phyloP scores from a whole-genome alignment of 2,888 invertebrate species.

The Eueremaeus valkanovi region DNA sequence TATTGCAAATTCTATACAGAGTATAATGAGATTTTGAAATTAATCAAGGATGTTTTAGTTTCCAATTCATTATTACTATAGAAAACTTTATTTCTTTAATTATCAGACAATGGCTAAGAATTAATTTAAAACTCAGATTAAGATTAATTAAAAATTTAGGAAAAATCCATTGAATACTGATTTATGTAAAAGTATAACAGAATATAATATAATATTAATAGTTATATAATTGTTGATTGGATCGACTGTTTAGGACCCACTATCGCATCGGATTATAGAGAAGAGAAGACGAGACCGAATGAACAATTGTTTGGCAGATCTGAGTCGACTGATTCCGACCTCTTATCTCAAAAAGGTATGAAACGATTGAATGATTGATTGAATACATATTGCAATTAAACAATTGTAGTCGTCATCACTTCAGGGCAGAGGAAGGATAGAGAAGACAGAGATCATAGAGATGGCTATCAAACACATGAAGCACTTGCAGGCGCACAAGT shows the following conservation, averaged over 20 bases:
- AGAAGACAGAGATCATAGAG: conserved; percentile 96
- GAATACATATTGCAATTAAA: conserved; percentile 8
- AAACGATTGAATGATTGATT: background rate
- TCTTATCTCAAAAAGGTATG: conserved; percentile 78
- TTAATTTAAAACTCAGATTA: too few relatives aligned
- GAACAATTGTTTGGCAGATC: conserved; percentile 93
- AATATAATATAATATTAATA: too few relatives aligned
- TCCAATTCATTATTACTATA: too few relatives aligned
- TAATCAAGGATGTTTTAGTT: too few relatives aligned
- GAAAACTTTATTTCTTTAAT: too few relatives aligned
- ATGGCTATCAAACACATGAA: conserved; percentile 95
- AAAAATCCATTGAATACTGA: too few relatives aligned
- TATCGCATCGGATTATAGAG: conserved; percentile 97
- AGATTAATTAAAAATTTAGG: too few relatives aligned
- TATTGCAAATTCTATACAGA: too few relatives aligned
- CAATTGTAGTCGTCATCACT: conserved; percentile 41
- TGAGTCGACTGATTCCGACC: conserved; percentile 85
- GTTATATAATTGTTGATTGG: background rate
- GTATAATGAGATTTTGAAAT: too few relatives aligned
- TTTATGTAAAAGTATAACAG: too few relatives aligned
- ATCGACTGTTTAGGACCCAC: conserved; percentile 69
- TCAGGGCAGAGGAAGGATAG: conserved; percentile 81
- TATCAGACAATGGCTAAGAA: too few relatives aligned
- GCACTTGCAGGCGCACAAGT: conserved; percentile 60
- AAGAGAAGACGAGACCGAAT: conserved; percentile 90